Evolutionary conservation across 35 echinoderm and acorn worm genomes (phyloP).

Genomic region (Eucidaris tribuloides): DNA sequence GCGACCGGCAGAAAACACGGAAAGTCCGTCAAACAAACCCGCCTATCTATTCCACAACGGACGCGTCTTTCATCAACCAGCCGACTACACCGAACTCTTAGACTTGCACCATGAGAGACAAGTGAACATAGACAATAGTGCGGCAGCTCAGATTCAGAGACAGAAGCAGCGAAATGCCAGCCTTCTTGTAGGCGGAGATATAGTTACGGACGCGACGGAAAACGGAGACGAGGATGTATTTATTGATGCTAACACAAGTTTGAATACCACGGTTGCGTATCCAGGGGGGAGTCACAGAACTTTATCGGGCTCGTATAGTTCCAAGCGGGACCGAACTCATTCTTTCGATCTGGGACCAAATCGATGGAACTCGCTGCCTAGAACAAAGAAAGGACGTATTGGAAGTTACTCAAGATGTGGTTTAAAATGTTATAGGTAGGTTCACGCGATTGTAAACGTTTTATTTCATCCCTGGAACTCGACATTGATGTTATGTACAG

Average conservation of each 20-base stretch:
- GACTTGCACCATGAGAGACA: not conserved
- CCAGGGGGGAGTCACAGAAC: not conserved
- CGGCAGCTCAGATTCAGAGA: not conserved
- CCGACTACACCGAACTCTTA: constrained; percentile 14
- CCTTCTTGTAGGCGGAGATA: not conserved
- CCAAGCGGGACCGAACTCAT: not conserved
- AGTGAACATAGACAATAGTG: not conserved
- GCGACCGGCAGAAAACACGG: not conserved
- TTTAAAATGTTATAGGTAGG: constrained; percentile 13
- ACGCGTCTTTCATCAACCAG: constrained; percentile 4
- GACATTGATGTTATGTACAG: no score
- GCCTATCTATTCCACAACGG: constrained; percentile 18
- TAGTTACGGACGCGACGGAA: not conserved
- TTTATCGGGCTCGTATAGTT: no score
- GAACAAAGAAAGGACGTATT: not conserved
- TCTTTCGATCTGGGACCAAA: constrained; percentile 12
- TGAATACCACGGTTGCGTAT: constrained; percentile 10
- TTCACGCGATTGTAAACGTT: no score
- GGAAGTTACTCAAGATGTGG: constrained; percentile 6
- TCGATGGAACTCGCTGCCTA: constrained; percentile 13
- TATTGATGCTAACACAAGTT: not conserved
- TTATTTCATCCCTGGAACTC: no score
- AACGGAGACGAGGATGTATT: constrained; percentile 2
- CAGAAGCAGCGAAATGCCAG: constrained; percentile 17
- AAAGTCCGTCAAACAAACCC: not conserved